Conservation (phyloP, 2,797 vertebrate genomes). For the Chiloscyllium punctatum region DNA sequence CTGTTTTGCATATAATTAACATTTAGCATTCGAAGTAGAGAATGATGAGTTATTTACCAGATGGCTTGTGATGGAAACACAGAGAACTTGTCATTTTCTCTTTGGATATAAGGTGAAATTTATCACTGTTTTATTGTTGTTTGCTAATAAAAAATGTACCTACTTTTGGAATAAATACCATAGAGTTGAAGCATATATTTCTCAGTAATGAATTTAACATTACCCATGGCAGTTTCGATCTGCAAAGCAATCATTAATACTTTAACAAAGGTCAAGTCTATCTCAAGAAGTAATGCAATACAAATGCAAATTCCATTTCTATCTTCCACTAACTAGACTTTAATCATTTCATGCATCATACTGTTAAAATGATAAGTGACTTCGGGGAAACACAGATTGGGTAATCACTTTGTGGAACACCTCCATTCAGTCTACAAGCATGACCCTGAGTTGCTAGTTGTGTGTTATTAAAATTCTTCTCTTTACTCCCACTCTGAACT, state of each 20-base stretch:
- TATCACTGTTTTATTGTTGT: neutral
- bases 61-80: neutral
- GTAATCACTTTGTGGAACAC: neutral
- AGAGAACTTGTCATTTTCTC: neutral
- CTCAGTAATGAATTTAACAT: constrained; percentile 7
- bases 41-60: neutral
- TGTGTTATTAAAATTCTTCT: neutral
- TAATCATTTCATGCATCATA: neutral
- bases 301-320: constrained; percentile 10
- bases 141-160: neutral
- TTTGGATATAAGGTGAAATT: neutral
- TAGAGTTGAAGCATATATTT: neutral
- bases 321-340: neutral
- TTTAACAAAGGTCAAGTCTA: neutral
- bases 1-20: neutral
- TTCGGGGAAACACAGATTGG: neutral
- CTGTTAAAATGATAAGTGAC: neutral
- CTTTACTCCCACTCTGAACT: neutral
- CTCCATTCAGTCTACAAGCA: neutral
- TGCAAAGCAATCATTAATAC: neutral
- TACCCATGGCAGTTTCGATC: constrained; percentile 4
- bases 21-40: neutral
- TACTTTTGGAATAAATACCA: neutral
- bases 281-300: neutral
- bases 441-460: neutral